Evolutionary conservation across 2,888 invertebrate species (phyloP).

Genomic region (Megalurothrips usitatus): DNA sequence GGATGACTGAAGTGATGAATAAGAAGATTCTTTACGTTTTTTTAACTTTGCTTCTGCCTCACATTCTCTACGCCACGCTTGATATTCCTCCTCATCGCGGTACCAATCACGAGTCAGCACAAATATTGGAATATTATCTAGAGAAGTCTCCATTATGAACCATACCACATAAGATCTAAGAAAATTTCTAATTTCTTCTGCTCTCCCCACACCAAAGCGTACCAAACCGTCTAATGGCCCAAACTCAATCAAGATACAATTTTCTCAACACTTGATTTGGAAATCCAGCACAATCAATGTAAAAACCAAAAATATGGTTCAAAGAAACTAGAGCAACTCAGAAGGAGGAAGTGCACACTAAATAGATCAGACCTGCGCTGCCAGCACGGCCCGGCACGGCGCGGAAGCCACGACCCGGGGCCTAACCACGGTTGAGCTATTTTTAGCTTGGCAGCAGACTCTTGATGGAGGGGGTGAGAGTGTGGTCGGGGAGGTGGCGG

Average conservation of each 20-base stretch:
- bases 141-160: constrained; percentile 42
- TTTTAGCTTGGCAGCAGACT: constrained; percentile 10
- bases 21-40: constrained; percentile 29
- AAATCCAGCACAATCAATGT: not conserved
- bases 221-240: not conserved
- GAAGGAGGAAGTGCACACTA: constrained; percentile 4
- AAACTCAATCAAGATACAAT: not conserved
- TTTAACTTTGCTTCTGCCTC: constrained; percentile 11
- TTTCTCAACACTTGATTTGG: not conserved
- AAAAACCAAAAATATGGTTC: not conserved
- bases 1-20: constrained; percentile 29
- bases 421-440: not conserved
- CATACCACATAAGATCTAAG: no score
- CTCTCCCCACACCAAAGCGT: no score
- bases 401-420: not conserved
- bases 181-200: no score
- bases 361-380: not conserved
- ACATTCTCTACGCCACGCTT: constrained; percentile 21
- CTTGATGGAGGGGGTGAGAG: not conserved
- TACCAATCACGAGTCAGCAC: constrained; percentile 47
- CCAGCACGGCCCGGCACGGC: not conserved
- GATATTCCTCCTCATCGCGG: constrained; percentile 42
- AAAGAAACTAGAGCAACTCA: not conserved
- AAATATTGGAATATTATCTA: constrained; percentile 47
- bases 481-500: not conserved